A percentile compares a stretch with the other conserved stretches of the same genome.
phyloP scores from a whole-genome alignment of 2,888 invertebrate genomes.

The Catocala nupta region DNA sequence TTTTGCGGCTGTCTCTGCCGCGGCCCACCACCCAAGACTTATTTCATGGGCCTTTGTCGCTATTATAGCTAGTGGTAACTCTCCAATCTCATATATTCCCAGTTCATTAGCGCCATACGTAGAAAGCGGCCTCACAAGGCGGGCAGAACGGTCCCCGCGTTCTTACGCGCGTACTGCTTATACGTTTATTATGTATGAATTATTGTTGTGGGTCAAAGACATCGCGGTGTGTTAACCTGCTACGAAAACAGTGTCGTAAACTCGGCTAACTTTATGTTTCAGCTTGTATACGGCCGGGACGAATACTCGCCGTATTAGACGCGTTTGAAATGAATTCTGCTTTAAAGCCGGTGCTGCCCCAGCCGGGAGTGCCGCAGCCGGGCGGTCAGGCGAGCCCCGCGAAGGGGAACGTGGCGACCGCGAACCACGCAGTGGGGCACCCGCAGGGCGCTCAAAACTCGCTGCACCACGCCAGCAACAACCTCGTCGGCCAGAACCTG shows the following conservation, averaged over 20 bases:
- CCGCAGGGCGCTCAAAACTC: conserved; percentile 80
- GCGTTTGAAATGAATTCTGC: conserved; percentile 88
- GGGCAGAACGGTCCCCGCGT: conserved; percentile 68
- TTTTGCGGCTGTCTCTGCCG: conserved; percentile 80
- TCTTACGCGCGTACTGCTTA: conserved; percentile 76
- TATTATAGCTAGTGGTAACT: conserved; percentile 76
- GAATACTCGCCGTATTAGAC: conserved; percentile 50
- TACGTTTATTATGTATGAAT: conserved; percentile 78
- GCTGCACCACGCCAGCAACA: conserved; percentile 70
- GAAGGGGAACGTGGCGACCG: conserved; percentile 79
- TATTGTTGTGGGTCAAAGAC: conserved; percentile 86
- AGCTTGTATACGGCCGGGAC: conserved; percentile 63
- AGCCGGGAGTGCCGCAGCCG: conserved; percentile 81
- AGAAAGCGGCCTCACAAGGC: conserved; percentile 65
- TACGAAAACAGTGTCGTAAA: conserved; percentile 71
- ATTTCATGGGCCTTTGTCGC: conserved; percentile 75
- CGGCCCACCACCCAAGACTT: conserved; percentile 64
- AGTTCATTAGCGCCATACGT: conserved; percentile 57
- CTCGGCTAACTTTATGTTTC: conserved; percentile 75
- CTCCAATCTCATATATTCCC: conserved; percentile 59
- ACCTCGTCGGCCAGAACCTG: conserved; percentile 77
- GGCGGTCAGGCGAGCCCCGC: conserved; percentile 80
- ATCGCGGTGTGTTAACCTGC: conserved; percentile 72
- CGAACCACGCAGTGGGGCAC: conserved; percentile 76
- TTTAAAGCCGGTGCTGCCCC: conserved; percentile 87